Evolutionary conservation across 2,113 vertebrate species (phyloP), one percentile per base, ranked within the genome.

Genomic region (Vanacampus margaritifer): DNA sequence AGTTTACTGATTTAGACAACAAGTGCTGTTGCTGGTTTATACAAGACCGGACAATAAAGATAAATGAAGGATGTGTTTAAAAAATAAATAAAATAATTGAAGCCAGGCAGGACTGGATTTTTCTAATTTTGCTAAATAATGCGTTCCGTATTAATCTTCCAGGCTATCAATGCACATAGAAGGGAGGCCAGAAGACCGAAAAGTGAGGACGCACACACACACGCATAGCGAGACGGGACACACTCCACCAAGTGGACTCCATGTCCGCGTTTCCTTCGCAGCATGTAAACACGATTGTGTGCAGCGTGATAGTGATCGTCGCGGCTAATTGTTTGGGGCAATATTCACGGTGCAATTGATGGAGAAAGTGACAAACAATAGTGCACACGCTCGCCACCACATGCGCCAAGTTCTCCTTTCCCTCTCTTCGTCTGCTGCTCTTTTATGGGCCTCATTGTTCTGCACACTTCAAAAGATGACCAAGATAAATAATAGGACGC

Each of bases 331-430:
- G 89, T 92, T 88, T 87, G 76, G 84, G 80, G 85, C 82, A 90
- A 90, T 91, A 91, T 79, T 85, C 75, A 24, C 75, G 65, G 81
- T 67, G 76, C 71, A 86, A 78, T 89, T 86, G 71, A 80, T 83
- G 79, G 89, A 88, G 91, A 92, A 92, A 92, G 91, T 92, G 89
- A 89, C 83, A 88, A 91, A 92, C 88, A 91, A 86, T 75, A 65
- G 67, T 37, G 69, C 60, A 36, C 77, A 68, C 81, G 60, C 71
- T 41, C 78, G 80, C 62, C 48, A 10, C 67, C 85, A 67, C 67
- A 58, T 53, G 67, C 76, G 57, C 74, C 65, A 17, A 41, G 10
- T 41, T 43, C 68, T 76, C 69, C 69, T 63, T 12, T 53, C 26
- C 51, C 51, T 26, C 45, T 26, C 24, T 54, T 24, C 43, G 50